Percentiles rank a stretch among this genome's conserved stretches.
phyloP scores from a whole-genome alignment of 1,140 invertebrate genomes.

The Teleopsis dalmanni region DNA sequence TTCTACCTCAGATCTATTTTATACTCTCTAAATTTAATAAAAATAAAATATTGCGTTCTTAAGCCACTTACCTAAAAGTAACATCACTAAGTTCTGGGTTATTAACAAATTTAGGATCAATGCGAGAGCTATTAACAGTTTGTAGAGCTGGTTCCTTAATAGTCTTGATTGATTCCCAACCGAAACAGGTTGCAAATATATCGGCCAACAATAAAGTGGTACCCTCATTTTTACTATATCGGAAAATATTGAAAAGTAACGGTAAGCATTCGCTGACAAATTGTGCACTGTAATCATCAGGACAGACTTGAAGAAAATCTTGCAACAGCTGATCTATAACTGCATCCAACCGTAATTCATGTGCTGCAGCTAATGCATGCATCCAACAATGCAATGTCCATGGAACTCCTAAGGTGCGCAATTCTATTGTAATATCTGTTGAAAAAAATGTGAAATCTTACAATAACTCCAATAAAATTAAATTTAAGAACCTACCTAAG shows the following conservation, averaged over 20 bases:
- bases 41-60: not conserved
- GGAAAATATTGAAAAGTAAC: constrained; percentile 80
- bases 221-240: constrained; percentile 86
- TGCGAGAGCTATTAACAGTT: constrained; percentile 60
- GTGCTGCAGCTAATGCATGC: constrained; percentile 76
- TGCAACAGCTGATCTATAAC: constrained; percentile 85
- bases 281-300: constrained; percentile 76
- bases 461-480: not conserved
- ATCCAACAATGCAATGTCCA: constrained; percentile 91
- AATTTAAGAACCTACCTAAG: constrained; percentile 53
- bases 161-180: constrained; percentile 73
- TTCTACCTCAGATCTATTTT: not conserved
- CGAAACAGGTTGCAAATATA: constrained; percentile 82
- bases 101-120: constrained; percentile 87
- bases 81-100: constrained; percentile 86
- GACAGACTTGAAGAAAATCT: constrained; percentile 81
- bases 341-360: constrained; percentile 70
- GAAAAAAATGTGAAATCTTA: not conserved
- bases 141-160: constrained; percentile 65
- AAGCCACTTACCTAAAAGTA: constrained; percentile 57
- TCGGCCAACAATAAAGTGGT: constrained; percentile 79
- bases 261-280: constrained; percentile 86
- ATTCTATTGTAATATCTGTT: constrained; percentile 74
- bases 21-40: not conserved
- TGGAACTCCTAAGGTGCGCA: constrained; percentile 71